These are phyloP conservation scores for Frieseomelitta varia DNA, from an alignment of 1,140 invertebrate genomes.

Conservation along the genomic window DNA sequence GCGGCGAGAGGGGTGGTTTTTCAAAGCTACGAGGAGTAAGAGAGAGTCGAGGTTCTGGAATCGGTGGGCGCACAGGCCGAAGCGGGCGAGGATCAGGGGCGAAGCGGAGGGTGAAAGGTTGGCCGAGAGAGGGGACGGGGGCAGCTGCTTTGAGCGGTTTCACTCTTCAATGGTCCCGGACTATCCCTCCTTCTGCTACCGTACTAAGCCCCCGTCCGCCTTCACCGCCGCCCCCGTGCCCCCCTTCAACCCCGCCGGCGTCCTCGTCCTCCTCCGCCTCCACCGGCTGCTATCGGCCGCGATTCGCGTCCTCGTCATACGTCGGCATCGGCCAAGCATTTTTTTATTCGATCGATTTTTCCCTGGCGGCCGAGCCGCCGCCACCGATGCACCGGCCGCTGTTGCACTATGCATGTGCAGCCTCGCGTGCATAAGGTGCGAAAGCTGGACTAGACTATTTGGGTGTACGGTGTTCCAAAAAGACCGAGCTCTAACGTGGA, in stretches of 20 bases:
- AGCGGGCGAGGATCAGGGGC: slow-evolving; percentile 57
- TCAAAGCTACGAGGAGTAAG: slow-evolving; percentile 68
- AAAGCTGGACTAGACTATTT: slow-evolving; percentile 65
- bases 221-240: slow-evolving; percentile 37
- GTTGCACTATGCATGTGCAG: slow-evolving; percentile 69
- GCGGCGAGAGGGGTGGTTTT: slow-evolving; percentile 60
- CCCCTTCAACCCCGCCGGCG: slow-evolving; percentile 59
- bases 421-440: slow-evolving; percentile 67
- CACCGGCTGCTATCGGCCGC: slow-evolving; percentile 57
- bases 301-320: slow-evolving; percentile 73
- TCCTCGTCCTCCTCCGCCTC: slow-evolving; percentile 65
- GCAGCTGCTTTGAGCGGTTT: slow-evolving; percentile 81
- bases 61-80: slow-evolving; percentile 62
- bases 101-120: slow-evolving; percentile 54
- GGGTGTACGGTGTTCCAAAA: slow-evolving; percentile 59
- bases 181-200: slow-evolving; percentile 67
- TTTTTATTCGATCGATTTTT: slow-evolving; percentile 72
- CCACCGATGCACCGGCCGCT: slow-evolving; percentile 47
- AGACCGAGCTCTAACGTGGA: slow-evolving; percentile 63
- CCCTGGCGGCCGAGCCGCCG: slow-evolving; percentile 43
- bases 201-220: slow-evolving; percentile 63
- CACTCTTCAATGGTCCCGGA: slow-evolving; percentile 79
- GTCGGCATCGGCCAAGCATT: slow-evolving; percentile 71
- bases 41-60: slow-evolving; percentile 66
- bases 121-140: slow-evolving; percentile 64